Evolutionary conservation across 2,797 vertebrate species (phyloP), one percentile per base, ranked within the genome.

Genomic region (Delichon dasypus): DNA sequence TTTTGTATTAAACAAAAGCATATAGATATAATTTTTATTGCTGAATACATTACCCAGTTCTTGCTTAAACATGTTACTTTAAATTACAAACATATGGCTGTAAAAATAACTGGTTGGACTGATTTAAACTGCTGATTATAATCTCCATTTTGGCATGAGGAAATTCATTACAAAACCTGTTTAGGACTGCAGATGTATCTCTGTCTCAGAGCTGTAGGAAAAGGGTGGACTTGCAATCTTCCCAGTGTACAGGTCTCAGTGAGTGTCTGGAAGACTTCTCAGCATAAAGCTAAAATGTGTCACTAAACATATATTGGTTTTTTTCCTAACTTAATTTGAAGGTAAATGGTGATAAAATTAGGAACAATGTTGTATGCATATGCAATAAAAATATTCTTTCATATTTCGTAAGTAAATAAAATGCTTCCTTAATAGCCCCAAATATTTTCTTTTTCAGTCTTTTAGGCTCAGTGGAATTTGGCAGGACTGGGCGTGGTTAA

Each of bases 51-150:
- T 82, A 83, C 9, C 25, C 14, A 5, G 15, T 78, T 95, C 86
- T 81, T 96, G 90, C 54, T 88, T 85, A 85, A 95, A 61, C 77
- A 62, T 23, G 83, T 85, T 94, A 67, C 53, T 79, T 17, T 51
- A 64, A 38, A 90, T 90, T 92, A 80, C 62, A 75, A 82, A 76
- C 34, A 81, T 29, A 75, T 2, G 17, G 29, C 60, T 85, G 82
- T 53, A 96, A 91, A 95, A 94, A 80, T 73, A 89, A 95, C 57
- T 82, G 74, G 62, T 82, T 72, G 67, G 61, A 66, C 60, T 47
- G 62, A 95, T 75, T 53, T 38, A 91, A 85, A 72, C 29, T 67
- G 48, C 58, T 92, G 89, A 95, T 95, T 85, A 85, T 83, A 80
- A 94, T 89, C 72, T 94, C n/a, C 2, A 4, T 30, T 83, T 80